Percentiles rank a stretch among this genome's conserved stretches.
These are phyloP conservation scores for Cotesia congregata DNA, from an alignment of 2,888 invertebrate genomes.

Conservation along the genomic window DNA sequence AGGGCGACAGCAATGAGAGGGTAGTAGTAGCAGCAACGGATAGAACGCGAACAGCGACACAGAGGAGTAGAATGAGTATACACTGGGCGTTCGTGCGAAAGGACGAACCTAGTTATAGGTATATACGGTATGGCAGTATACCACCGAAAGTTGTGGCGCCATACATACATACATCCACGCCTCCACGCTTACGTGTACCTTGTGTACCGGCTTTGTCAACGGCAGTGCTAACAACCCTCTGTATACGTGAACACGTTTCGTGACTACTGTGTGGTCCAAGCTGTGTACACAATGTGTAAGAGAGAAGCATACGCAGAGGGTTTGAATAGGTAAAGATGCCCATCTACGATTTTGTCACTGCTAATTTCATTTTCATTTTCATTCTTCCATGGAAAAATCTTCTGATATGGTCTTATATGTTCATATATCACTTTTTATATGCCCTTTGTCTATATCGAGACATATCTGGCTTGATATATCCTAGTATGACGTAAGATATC, in stretches of 20 bases:
- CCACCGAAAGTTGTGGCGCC: conserved; percentile 15
- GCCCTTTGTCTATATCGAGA: too few relatives aligned
- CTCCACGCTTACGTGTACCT: neutral
- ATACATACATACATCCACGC: conserved; percentile 14
- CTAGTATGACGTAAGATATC: too few relatives aligned
- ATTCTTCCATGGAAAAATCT: too few relatives aligned
- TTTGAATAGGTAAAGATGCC: neutral
- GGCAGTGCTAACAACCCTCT: conserved; percentile 26
- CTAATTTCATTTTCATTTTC: too few relatives aligned
- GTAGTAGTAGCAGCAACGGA: neutral
- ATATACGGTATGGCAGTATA: neutral
- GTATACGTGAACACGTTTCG: conserved; percentile 20
- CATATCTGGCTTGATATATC: too few relatives aligned
- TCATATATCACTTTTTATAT: too few relatives aligned
- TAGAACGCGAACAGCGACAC: neutral
- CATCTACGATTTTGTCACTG: neutral
- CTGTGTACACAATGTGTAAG: conserved; percentile 1
- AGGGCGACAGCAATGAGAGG: conserved; percentile 2
- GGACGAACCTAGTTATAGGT: conserved; percentile 1
- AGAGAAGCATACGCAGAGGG: neutral
- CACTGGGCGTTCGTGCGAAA: conserved; percentile 24
- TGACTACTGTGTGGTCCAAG: conserved; percentile 20
- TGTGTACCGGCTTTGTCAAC: conserved; percentile 26
- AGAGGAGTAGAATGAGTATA: conserved; percentile 1
- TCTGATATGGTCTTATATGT: too few relatives aligned